Evolutionary conservation across 2,888 invertebrate species (phyloP).

Genomic region (Nycteola revayana): DNA sequence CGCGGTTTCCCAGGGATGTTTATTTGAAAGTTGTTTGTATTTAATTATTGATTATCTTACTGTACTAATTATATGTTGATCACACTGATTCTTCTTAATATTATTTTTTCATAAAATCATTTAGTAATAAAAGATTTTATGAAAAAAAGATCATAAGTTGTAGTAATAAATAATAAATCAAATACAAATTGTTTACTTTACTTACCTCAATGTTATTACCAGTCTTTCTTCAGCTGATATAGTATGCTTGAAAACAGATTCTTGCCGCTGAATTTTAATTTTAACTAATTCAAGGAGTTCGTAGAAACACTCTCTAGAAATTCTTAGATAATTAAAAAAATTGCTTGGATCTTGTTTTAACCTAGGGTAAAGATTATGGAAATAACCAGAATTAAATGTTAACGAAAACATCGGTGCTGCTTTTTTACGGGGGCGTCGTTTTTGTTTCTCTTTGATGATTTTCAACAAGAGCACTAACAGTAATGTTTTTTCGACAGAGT

Average conservation of each 20-base stretch:
- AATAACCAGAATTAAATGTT: conserved; percentile 11
- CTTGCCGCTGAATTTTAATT: conserved; percentile 11
- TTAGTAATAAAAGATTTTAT: conserved; percentile 1
- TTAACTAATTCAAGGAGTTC: conserved; percentile 12
- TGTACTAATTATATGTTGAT: conserved; percentile 5
- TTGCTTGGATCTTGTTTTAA: conserved; percentile 10
- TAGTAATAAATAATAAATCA: conserved; percentile 4
- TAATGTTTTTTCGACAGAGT: conserved; percentile 11
- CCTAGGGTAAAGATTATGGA: conserved; percentile 16
- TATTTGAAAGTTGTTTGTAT: conserved; percentile 4
- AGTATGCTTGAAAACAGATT: conserved; percentile 6
- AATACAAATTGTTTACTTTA: conserved; percentile 5
- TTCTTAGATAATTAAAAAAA: conserved; percentile 10
- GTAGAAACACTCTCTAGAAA: conserved; percentile 14
- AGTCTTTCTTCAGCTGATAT: conserved; percentile 10
- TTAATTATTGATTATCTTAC: conserved; percentile 1
- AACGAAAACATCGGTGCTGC: conserved; percentile 9
- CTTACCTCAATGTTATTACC: conserved; percentile 8
- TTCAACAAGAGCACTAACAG: conserved; percentile 11
- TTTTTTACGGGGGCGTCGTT: conserved; percentile 8
- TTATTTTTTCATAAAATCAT: background rate
- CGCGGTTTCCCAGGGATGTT: background rate
- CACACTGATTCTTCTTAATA: conserved; percentile 2
- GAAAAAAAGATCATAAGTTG: conserved; percentile 1
- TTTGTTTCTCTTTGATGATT: conserved; percentile 3